A percentile compares a stretch with the other conserved stretches of the same genome.
These are phyloP conservation scores for Sarcophaga bullata DNA, from an alignment of 1,140 invertebrate genomes.

Conservation along the genomic window DNA sequence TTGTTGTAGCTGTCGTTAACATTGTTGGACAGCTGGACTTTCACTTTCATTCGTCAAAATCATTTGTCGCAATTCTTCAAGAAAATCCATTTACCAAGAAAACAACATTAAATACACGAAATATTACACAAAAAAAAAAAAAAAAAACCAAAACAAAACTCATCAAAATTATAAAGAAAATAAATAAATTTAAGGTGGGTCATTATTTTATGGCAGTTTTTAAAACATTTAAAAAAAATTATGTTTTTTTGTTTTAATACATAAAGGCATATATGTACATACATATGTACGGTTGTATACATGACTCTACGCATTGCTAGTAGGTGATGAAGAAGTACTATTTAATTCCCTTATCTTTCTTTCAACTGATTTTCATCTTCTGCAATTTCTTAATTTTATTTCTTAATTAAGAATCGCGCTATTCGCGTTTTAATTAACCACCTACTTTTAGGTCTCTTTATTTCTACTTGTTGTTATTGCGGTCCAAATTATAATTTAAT, in stretches of 20 bases:
- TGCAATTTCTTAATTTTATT: too few species aligned
- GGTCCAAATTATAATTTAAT: background rate
- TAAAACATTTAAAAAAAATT: background rate
- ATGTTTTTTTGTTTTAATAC: background rate
- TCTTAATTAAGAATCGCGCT: too few species aligned
- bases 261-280: too few species aligned
- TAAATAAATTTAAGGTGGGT: background rate
- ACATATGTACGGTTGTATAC: too few species aligned
- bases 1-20: background rate
- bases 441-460: background rate
- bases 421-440: background rate
- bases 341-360: too few species aligned
- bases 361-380: too few species aligned
- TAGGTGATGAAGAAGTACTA: too few species aligned
- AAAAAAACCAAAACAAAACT: background rate
- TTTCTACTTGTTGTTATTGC: background rate
- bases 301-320: too few species aligned
- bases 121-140: too few species aligned
- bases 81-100: background rate
- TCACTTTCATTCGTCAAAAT: constrained; percentile 35
- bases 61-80: constrained; percentile 18
- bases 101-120: background rate
- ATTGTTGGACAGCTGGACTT: constrained; percentile 26
- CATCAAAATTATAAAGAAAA: background rate
- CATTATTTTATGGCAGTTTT: background rate